Conservation (phyloP, 2,888 invertebrate genomes). For the Torymus texanus region DNA sequence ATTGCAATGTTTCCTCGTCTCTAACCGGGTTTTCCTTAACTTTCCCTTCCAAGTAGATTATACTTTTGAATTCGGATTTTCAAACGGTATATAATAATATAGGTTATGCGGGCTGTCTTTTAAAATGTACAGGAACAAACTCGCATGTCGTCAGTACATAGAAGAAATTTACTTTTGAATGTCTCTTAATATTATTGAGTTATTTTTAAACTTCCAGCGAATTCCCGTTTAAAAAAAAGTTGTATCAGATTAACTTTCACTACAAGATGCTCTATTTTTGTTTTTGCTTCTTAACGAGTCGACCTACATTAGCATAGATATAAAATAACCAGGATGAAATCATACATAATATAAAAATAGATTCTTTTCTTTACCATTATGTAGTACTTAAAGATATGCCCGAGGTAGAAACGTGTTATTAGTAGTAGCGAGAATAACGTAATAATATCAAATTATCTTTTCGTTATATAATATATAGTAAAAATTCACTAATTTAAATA, state of each 20-base stretch:
- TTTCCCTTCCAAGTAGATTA: constrained; percentile 10
- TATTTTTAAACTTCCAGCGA: too few species aligned
- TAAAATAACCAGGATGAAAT: not conserved
- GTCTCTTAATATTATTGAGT: too few species aligned
- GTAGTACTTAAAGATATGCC: too few species aligned
- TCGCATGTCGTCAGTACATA: too few species aligned
- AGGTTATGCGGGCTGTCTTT: too few species aligned
- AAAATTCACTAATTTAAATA: too few species aligned
- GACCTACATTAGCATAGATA: constrained; percentile 37
- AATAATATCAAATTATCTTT: not conserved
- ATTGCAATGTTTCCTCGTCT: constrained; percentile 8
- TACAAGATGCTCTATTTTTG: constrained; percentile 9
- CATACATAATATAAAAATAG: not conserved
- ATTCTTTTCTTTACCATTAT: not conserved
- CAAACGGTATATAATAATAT: too few species aligned
- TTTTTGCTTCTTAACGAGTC: constrained; percentile 16
- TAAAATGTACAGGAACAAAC: too few species aligned
- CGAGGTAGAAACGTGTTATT: not conserved
- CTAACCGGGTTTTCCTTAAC: constrained; percentile 10
- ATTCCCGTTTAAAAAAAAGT: not conserved
- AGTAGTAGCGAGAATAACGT: not conserved
- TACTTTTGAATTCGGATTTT: too few species aligned
- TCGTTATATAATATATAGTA: not conserved
- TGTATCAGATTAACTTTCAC: not conserved
- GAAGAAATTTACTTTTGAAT: too few species aligned